Evolutionary conservation across 1,140 invertebrate species (phyloP), one percentile per base, ranked within the genome.

Genomic region (Platyscapa corneri): DNA sequence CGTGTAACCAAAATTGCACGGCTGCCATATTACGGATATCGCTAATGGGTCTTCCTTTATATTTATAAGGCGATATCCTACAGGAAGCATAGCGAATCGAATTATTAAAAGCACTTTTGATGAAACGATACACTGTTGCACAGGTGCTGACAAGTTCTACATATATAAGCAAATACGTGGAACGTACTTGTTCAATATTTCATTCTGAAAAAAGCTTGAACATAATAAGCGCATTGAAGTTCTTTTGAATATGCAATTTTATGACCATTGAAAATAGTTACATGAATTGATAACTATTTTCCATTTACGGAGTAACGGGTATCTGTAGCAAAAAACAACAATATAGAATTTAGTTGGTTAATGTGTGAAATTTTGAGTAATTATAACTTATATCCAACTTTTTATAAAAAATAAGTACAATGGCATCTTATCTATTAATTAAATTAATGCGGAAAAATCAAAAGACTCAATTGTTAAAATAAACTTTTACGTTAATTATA

Each of bases 21-120:
- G 18, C 7, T 64, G 20, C 0, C 34, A n/a, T 70, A 37, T 70
- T 37, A 23, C 14, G 5, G 67, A 70, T 78, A 78, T 80, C 67
- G 84, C 78, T 70, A 60, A 34, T 46, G 67, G 67, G 32, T 85
- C 78, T 85, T 81, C 84, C 67, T 76, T 81, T 85, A 64, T 42
- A 81, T 64, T 81, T 81, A 65, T 65, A 75, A 81, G 32, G 46
- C 37, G 56, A 23, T 3, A 16, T 20, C 37, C 18, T 30, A 27
- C 34, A n/a, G 60, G 27, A 60, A 18, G 72, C 16, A 14, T 12
- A 39, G 34, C 56, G 56, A 65, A 65, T 65, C 32, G 8, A 42
- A 79, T 75, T 60, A 77, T 53, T 3, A 12, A 30, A 30, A 37
- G 32, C 67, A 70, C 18, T 70, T 70, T 78, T 56, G n/a, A 64